Conservation (phyloP, 1,140 invertebrate species). For the Dryas iulia region DNA sequence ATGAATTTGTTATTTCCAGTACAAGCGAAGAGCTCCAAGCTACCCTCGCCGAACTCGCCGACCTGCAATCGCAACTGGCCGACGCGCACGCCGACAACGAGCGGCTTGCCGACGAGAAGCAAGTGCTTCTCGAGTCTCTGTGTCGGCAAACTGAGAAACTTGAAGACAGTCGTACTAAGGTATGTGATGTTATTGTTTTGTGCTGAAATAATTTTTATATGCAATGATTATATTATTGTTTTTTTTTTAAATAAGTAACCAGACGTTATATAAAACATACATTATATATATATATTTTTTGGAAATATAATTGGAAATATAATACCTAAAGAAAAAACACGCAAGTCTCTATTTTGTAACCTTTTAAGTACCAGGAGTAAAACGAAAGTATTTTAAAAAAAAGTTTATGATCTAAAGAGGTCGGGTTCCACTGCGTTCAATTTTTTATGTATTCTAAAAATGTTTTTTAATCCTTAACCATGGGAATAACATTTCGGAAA, state of each 20-base stretch:
- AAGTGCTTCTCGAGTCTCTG: slow-evolving; percentile 93
- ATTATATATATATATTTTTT: too few species aligned
- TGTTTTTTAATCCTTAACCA: too few species aligned
- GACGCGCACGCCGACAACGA: slow-evolving; percentile 94
- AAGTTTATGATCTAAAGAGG: neutral
- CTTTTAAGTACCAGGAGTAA: too few species aligned
- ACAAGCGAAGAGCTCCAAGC: slow-evolving; percentile 98
- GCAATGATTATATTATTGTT: neutral
- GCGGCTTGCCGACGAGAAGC: slow-evolving; percentile 92
- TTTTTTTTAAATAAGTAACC: neutral
- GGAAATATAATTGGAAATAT: too few species aligned
- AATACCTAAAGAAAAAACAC: too few species aligned
- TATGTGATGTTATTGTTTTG: slow-evolving; percentile 42
- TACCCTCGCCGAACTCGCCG: slow-evolving; percentile 94
- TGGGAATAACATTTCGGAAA: too few species aligned
- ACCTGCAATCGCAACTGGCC: slow-evolving; percentile 91
- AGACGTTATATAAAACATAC: too few species aligned
- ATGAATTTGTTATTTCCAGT: slow-evolving; percentile 37
- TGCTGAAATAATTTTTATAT: neutral
- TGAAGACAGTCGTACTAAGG: slow-evolving; percentile 89
- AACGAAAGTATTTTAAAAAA: too few species aligned
- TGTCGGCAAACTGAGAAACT: slow-evolving; percentile 95
- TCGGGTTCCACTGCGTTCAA: too few species aligned
- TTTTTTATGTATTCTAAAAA: too few species aligned
- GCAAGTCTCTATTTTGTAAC: too few species aligned